These are phyloP conservation scores for Odontocerum albicorne DNA, from an alignment of 2,888 invertebrate species.

Conservation along the genomic window DNA sequence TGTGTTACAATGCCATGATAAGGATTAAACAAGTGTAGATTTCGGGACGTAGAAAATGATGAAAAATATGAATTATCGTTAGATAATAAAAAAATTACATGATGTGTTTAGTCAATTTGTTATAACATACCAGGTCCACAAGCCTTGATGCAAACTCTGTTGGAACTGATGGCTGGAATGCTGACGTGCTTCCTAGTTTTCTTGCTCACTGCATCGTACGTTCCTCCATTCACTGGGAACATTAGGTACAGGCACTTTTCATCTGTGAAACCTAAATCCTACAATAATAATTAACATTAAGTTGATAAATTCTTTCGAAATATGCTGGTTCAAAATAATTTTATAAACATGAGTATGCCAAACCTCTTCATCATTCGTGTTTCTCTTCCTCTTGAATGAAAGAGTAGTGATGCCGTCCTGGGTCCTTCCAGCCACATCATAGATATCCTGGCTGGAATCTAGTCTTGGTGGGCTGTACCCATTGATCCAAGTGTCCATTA, in stretches of 20 bases:
- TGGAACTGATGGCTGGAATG: slow-evolving; percentile 71
- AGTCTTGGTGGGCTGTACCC: slow-evolving; percentile 76
- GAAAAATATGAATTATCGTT: too few relatives aligned
- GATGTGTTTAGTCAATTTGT: too few relatives aligned
- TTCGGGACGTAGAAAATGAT: too few relatives aligned
- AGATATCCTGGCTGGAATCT: slow-evolving; percentile 74
- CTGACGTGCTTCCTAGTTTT: slow-evolving; percentile 79
- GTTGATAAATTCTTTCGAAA: too few relatives aligned
- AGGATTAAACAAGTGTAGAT: too few relatives aligned
- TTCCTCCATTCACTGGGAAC: slow-evolving; percentile 84
- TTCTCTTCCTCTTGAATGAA: slow-evolving; percentile 76
- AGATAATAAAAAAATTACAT: too few relatives aligned
- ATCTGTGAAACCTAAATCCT: slow-evolving; percentile 82
- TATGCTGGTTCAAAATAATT: slow-evolving; percentile 1
- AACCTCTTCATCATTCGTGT: slow-evolving; percentile 67
- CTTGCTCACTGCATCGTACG: slow-evolving; percentile 80
- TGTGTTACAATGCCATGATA: too few relatives aligned
- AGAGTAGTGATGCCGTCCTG: slow-evolving; percentile 77
- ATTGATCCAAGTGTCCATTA: slow-evolving; percentile 87
- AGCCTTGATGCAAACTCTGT: slow-evolving; percentile 79
- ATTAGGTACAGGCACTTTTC: slow-evolving; percentile 82
- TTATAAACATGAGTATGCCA: too few relatives aligned
- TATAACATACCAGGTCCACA: slow-evolving; percentile 76
- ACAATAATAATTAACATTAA: slow-evolving; percentile 35
- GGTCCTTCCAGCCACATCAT: slow-evolving; percentile 67